These are phyloP conservation scores for Diadegma fenestrale DNA, from an alignment of 2,888 invertebrate species.

Conservation along the genomic window DNA sequence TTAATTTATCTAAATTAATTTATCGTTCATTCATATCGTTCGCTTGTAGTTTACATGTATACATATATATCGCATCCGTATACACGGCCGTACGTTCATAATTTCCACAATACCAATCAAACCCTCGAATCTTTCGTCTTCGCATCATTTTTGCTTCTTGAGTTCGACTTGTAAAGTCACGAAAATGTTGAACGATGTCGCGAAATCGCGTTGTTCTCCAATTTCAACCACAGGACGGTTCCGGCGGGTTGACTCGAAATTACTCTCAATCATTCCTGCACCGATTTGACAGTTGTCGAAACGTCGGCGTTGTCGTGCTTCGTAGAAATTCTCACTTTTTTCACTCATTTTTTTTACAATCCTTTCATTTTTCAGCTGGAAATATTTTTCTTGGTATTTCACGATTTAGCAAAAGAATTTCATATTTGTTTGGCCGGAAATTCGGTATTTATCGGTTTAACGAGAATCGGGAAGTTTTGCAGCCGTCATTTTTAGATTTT, in stretches of 20 bases:
- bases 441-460: background rate
- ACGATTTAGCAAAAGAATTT: background rate
- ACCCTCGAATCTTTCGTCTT: constrained; percentile 20
- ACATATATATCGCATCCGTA: constrained; percentile 75
- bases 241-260: background rate
- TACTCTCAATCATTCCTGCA: constrained; percentile 15
- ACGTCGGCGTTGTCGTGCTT: constrained; percentile 18
- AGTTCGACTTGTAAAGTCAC: background rate
- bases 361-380: background rate
- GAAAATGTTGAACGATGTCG: background rate
- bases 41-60: constrained; percentile 73
- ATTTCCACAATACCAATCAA: constrained; percentile 53
- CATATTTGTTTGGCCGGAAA: background rate
- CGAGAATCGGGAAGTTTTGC: background rate
- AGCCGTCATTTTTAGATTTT: background rate
- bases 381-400: background rate
- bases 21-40: constrained; percentile 63
- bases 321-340: constrained; percentile 16
- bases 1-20: constrained; percentile 77
- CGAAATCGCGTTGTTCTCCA: background rate
- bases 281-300: constrained; percentile 21
- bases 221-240: constrained; percentile 5
- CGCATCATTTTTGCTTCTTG: background rate
- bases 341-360: constrained; percentile 49
- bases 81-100: constrained; percentile 61